These are phyloP conservation scores for Sciurus carolinensis DNA, from an alignment of 2,797 vertebrate species.

Conservation along the genomic window DNA sequence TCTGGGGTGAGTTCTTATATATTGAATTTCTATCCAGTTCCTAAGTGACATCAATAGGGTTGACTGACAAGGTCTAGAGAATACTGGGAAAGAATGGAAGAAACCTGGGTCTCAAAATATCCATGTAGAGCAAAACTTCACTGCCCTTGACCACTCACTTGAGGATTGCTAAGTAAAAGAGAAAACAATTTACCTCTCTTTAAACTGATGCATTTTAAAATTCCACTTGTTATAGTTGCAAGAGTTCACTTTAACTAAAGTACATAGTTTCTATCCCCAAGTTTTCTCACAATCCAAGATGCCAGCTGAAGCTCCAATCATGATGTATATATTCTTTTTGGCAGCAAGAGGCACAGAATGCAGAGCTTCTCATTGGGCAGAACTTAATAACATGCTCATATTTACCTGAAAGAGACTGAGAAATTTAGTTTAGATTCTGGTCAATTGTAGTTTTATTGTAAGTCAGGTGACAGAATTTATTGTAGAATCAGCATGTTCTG, in stretches of 20 bases:
- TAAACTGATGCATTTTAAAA: not conserved
- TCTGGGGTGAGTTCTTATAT: rapidly evolving
- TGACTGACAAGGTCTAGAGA: not conserved
- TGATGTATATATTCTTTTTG: not conserved
- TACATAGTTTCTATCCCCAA: not conserved
- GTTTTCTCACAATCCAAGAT: not conserved
- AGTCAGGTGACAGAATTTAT: not conserved
- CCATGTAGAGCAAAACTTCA: not conserved
- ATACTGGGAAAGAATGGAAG: not conserved
- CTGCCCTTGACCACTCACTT: not conserved
- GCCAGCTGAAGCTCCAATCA: not conserved
- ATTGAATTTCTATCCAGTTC: not conserved
- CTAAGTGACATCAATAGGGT: not conserved
- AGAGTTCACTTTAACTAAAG: not conserved
- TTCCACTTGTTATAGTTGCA: not conserved
- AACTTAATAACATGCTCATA: not conserved
- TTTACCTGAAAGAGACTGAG: not conserved
- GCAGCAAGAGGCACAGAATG: not conserved
- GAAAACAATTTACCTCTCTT: not conserved
- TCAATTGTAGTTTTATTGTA: not conserved
- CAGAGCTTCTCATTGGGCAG: not conserved
- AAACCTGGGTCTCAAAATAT: not conserved
- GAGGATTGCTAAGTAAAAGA: not conserved
- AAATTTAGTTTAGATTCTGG: slow-evolving; percentile 7
- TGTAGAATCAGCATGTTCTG: not conserved